phyloP scores from a whole-genome alignment of 1,140 invertebrate species.

The Euglossa dilemma region DNA sequence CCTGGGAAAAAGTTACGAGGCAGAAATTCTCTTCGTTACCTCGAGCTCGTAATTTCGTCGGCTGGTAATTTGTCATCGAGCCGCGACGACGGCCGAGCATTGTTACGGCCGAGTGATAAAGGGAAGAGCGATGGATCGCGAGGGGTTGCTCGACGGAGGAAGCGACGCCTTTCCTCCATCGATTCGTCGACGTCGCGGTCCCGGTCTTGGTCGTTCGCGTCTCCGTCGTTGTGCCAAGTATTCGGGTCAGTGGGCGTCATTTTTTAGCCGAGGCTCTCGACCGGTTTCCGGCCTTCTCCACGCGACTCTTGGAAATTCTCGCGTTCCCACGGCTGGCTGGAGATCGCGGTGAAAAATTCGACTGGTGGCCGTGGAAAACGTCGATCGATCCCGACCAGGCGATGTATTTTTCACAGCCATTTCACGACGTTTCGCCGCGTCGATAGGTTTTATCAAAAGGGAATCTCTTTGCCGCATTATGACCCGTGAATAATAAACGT shows the following conservation, averaged over 20 bases:
- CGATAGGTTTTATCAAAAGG: not conserved
- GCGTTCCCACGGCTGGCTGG: not conserved
- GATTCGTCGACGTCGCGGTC: not conserved
- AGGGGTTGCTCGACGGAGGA: slow-evolving; percentile 12
- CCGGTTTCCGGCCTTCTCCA: not conserved
- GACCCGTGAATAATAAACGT: slow-evolving; percentile 24
- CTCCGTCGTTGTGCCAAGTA: not conserved
- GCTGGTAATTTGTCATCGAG: slow-evolving; percentile 67
- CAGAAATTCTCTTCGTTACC: slow-evolving; percentile 55
- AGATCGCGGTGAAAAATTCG: not conserved
- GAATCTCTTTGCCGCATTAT: not conserved
- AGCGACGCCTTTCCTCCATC: not conserved
- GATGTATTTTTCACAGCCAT: not conserved
- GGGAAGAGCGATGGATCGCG: slow-evolving; percentile 30
- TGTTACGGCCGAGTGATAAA: slow-evolving; percentile 7
- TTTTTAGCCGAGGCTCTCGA: not conserved
- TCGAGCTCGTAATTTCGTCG: slow-evolving; percentile 58
- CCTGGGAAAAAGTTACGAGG: slow-evolving; percentile 6
- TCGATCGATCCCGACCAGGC: not conserved
- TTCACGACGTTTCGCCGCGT: not conserved
- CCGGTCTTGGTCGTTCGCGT: too few species aligned
- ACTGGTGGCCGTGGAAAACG: not conserved
- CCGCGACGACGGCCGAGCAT: slow-evolving; percentile 11
- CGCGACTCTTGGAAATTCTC: not conserved
- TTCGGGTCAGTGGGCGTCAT: slow-evolving; percentile 3